phyloP scores from a whole-genome alignment of 2,113 vertebrate species.

The Caranx melampygus region DNA sequence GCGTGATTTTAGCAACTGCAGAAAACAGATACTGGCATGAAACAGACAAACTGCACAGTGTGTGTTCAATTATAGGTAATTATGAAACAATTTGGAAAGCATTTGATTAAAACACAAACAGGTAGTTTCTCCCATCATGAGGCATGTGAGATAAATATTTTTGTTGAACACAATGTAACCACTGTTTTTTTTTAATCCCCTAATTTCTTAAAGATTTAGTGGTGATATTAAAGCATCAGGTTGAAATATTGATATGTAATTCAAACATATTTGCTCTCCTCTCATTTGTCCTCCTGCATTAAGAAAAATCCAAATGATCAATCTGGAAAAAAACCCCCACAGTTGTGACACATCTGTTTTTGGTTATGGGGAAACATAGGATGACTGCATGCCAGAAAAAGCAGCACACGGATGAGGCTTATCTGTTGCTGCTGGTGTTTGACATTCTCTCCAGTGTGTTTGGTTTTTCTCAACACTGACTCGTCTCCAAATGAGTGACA shows the following conservation, averaged over 20 bases:
- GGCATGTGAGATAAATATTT: conserved; percentile 64
- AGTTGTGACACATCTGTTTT: background rate
- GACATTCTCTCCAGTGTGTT: conserved; percentile 81
- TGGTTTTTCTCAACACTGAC: conserved; percentile 77
- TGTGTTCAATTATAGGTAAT: conserved; percentile 79
- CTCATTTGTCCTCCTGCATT: background rate
- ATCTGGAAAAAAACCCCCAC: background rate
- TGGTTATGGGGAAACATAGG: background rate
- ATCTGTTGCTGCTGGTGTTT: conserved; percentile 66
- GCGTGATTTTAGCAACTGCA: conserved; percentile 59
- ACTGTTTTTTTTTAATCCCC: conserved; percentile 22
- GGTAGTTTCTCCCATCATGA: conserved; percentile 66
- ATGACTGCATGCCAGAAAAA: conserved; percentile 3
- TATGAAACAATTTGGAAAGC: conserved; percentile 80
- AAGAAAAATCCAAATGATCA: background rate
- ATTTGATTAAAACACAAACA: conserved; percentile 76
- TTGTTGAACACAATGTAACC: conserved; percentile 23
- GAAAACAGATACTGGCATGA: conserved; percentile 68
- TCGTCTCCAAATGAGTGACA: conserved; percentile 82
- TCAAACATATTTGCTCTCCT: background rate
- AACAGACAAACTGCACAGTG: conserved; percentile 73
- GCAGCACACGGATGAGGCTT: conserved; percentile 32
- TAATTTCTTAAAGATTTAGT: conserved; percentile 33
- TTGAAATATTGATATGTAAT: conserved; percentile 3
- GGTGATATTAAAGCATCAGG: background rate